phyloP scores from a whole-genome alignment of 2,113 vertebrate species.

The Collichthys lucidus region DNA sequence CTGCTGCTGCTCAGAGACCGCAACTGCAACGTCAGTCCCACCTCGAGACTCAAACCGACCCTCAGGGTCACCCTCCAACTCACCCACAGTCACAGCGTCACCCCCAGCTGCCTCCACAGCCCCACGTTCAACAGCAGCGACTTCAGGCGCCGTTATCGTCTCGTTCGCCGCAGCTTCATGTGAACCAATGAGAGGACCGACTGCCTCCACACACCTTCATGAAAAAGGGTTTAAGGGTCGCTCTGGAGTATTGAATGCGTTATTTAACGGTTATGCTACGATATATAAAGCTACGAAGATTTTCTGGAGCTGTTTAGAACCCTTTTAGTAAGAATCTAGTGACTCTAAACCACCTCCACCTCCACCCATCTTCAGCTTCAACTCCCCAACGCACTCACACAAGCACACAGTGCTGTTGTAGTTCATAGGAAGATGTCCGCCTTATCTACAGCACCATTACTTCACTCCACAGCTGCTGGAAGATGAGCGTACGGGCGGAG shows the following conservation, averaged over 20 bases:
- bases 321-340: slow-evolving; percentile 25
- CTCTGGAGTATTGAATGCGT: slow-evolving; percentile 27
- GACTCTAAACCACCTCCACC: slow-evolving; percentile 20
- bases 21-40: slow-evolving; percentile 56
- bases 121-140: slow-evolving; percentile 7
- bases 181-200: slow-evolving; percentile 50
- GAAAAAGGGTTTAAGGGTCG: slow-evolving; percentile 2
- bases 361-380: slow-evolving; percentile 7
- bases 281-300: neutral
- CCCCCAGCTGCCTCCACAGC: neutral
- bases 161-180: slow-evolving; percentile 25
- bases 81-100: slow-evolving; percentile 4
- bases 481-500: neutral
- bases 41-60: slow-evolving; percentile 26
- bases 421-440: slow-evolving; percentile 14
- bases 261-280: slow-evolving; percentile 26
- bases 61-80: slow-evolving; percentile 5
- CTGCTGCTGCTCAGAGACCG: slow-evolving; percentile 27
- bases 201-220: neutral
- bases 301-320: slow-evolving; percentile 14
- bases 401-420: slow-evolving; percentile 22
- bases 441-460: slow-evolving; percentile 38
- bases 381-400: slow-evolving; percentile 17
- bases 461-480: slow-evolving; percentile 21
- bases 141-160: neutral